These are phyloP conservation scores for Drosophila acutilabella DNA, from an alignment of 2,888 invertebrate genomes.

Conservation along the genomic window DNA sequence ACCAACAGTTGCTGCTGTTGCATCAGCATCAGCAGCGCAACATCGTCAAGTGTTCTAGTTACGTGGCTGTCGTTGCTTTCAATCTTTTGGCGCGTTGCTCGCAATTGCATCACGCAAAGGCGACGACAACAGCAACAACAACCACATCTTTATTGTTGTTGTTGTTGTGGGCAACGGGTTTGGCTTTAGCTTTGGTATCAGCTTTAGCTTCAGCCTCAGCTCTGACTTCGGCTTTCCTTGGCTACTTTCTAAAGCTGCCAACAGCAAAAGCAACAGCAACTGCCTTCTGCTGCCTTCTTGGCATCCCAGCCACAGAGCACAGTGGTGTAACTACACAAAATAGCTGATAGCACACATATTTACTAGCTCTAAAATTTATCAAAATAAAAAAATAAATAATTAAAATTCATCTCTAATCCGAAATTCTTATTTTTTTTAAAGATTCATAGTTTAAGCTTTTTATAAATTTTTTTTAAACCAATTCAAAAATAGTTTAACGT, in stretches of 20 bases:
- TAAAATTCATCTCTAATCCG: no score
- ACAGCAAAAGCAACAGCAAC: constrained; percentile 1
- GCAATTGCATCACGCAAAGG: constrained; percentile 79
- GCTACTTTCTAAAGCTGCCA: constrained; percentile 73
- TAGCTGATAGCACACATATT: neutral
- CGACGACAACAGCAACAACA: constrained; percentile 43
- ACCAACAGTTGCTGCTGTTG: constrained; percentile 35
- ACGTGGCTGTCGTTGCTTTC: constrained; percentile 79
- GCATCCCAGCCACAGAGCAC: constrained; percentile 3
- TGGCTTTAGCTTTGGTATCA: constrained; percentile 44
- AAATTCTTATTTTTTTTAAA: no score
- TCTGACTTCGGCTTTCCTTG: constrained; percentile 46
- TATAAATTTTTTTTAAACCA: no score
- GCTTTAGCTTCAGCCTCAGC: constrained; percentile 31
- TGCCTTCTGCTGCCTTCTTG: constrained; percentile 33
- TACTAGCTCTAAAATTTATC: neutral
- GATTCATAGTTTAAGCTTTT: no score
- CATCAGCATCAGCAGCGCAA: constrained; percentile 51
- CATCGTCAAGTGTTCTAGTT: constrained; percentile 79
- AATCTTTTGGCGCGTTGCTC: constrained; percentile 77
- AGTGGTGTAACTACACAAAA: neutral
- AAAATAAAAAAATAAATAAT: no score
- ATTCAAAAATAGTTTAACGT: no score
- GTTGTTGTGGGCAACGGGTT: constrained; percentile 66
- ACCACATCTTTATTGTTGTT: constrained; percentile 2